Percentiles rank a stretch among this genome's conserved stretches.
These are phyloP conservation scores for Cheilosia vernalis DNA, from an alignment of 2,888 invertebrate genomes.

Conservation along the genomic window DNA sequence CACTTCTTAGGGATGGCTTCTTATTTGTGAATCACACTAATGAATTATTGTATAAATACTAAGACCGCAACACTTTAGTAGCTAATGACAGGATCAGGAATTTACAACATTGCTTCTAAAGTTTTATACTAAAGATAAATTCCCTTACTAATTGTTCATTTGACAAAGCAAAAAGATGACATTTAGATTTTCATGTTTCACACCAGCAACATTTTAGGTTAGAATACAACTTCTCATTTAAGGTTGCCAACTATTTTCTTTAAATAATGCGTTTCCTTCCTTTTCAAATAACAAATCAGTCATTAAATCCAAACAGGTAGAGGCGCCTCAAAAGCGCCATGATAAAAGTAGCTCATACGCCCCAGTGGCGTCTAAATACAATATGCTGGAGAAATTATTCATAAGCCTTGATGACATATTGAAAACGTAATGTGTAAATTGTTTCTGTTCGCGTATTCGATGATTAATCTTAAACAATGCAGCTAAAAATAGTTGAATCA, in stretches of 20 bases:
- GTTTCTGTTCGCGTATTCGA: neutral
- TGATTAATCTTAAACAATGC: constrained; percentile 8
- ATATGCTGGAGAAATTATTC: constrained; percentile 28
- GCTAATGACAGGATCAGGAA: neutral
- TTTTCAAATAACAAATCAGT: neutral
- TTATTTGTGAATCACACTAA: too few species aligned
- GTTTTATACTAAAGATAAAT: too few species aligned
- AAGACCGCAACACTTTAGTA: neutral
- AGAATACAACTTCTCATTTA: neutral
- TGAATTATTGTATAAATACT: too few species aligned
- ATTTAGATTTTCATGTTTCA: too few species aligned
- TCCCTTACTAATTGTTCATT: too few species aligned
- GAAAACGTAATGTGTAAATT: constrained; percentile 12
- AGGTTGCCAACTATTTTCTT: neutral
- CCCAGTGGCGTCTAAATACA: constrained; percentile 53
- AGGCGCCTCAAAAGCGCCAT: constrained; percentile 30
- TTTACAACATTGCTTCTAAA: too few species aligned
- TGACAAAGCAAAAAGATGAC: too few species aligned
- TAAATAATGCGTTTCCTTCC: neutral
- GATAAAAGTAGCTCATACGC: constrained; percentile 56
- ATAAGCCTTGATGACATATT: constrained; percentile 10
- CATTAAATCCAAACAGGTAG: constrained; percentile 13
- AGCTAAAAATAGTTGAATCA: constrained; percentile 38
- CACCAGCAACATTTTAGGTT: too few species aligned
- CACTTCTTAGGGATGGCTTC: too few species aligned